Conservation (phyloP, 1,140 invertebrate genomes). For the Nylanderia fulva region DNA sequence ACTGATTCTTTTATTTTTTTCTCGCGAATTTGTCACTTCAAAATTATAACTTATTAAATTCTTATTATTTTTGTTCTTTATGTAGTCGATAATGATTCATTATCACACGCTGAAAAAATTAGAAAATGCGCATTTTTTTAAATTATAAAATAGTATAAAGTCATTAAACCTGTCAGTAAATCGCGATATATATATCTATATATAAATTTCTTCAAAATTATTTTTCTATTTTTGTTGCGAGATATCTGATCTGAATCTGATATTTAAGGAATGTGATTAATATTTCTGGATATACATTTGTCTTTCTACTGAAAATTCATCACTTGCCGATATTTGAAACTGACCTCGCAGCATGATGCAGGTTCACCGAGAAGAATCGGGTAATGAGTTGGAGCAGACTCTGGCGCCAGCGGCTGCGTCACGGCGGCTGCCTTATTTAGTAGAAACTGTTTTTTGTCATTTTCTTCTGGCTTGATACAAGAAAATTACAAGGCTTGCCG, state of each 20-base stretch:
- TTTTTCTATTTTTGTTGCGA: not conserved
- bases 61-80: not conserved
- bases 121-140: conserved; percentile 47
- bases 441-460: conserved; percentile 72
- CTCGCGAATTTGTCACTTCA: not conserved
- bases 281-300: conserved; percentile 45
- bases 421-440: conserved; percentile 79
- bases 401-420: conserved; percentile 82
- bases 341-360: conserved; percentile 54
- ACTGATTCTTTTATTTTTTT: not conserved
- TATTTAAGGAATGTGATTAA: conserved; percentile 35
- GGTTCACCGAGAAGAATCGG: conserved; percentile 80
- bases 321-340: conserved; percentile 52
- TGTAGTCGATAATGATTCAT: not conserved
- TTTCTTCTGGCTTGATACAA: conserved; percentile 16
- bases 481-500: conserved; percentile 36
- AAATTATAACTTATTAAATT: not conserved
- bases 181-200: too few relatives aligned
- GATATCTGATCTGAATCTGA: not conserved
- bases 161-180: conserved; percentile 74
- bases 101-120: not conserved
- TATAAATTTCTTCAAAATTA: not conserved
- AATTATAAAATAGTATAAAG: conserved; percentile 73
- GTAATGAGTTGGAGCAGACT: conserved; percentile 81
- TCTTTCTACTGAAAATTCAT: conserved; percentile 47